phyloP scores from a whole-genome alignment of 2,113 vertebrate genomes.

The Climacteris rufus region DNA sequence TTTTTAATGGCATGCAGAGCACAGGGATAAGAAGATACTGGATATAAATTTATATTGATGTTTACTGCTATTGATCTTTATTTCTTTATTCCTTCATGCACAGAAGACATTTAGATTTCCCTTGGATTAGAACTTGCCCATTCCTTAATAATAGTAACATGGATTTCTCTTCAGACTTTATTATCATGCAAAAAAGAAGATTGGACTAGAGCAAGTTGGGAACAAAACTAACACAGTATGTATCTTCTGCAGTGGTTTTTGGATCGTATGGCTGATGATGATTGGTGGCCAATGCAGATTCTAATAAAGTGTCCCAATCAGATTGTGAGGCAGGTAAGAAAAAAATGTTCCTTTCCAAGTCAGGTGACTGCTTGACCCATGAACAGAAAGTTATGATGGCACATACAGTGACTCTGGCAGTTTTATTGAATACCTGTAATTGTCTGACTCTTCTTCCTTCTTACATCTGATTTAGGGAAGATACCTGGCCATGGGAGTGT shows the following conservation, averaged over 20 bases:
- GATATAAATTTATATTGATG: background rate
- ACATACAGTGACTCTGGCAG: background rate
- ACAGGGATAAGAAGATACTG: background rate
- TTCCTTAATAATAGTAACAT: constrained; percentile 32
- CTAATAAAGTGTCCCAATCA: constrained; percentile 99
- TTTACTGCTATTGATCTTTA: background rate
- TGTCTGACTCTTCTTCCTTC: background rate
- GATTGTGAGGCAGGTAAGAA: constrained; percentile 93
- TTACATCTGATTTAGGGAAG: background rate
- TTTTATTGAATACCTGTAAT: background rate
- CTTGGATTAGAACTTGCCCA: background rate
- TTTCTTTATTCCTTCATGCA: background rate
- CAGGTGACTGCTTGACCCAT: background rate
- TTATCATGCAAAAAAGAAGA: constrained; percentile 39
- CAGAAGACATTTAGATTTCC: constrained; percentile 8
- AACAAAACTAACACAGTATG: constrained; percentile 41
- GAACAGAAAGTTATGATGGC: background rate
- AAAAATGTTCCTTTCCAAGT: background rate
- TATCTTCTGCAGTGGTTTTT: constrained; percentile 91
- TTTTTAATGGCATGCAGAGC: background rate
- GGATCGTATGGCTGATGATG: constrained; percentile 98
- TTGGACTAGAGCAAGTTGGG: constrained; percentile 24
- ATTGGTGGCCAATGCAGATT: constrained; percentile 99
- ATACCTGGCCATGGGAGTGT: background rate
- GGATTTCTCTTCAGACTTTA: constrained; percentile 42